Evolutionary conservation across 1,140 invertebrate species (phyloP).

Genomic region (Orchesella cincta): DNA sequence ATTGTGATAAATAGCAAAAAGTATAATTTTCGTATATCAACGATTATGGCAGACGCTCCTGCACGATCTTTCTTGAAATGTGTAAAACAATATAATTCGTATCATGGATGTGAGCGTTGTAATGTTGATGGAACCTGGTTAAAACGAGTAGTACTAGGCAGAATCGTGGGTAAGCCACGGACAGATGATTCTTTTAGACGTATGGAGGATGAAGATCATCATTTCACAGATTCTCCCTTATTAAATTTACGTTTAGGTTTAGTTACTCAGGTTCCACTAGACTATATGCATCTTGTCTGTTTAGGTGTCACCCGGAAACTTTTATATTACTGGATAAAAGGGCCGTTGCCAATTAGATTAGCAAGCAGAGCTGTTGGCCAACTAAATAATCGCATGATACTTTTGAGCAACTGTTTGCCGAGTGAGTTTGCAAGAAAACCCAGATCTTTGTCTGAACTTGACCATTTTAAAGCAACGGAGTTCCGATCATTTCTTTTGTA

Average conservation of each 20-base stretch:
- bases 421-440: conserved; percentile 57
- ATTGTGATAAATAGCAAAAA: background rate
- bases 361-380: background rate
- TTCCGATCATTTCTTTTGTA: conserved; percentile 58
- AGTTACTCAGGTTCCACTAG: conserved; percentile 25
- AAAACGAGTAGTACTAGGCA: background rate
- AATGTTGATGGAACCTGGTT: background rate
- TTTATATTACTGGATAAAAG: conserved; percentile 11
- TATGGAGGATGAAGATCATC: no score
- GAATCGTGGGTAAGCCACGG: background rate
- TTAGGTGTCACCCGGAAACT: conserved; percentile 30
- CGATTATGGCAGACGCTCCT: conserved; percentile 24
- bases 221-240: no score
- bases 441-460: conserved; percentile 53
- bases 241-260: conserved; percentile 20
- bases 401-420: no score
- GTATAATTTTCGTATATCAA: conserved; percentile 15
- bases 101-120: conserved; percentile 25
- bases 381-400: no score
- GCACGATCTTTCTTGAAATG: conserved; percentile 23
- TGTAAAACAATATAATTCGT: conserved; percentile 11
- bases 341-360: background rate
- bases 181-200: no score
- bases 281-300: conserved; percentile 39
- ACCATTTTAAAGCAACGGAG: conserved; percentile 59